A percentile compares a stretch with the other conserved stretches of the same genome.
Evolutionary conservation across 2,113 vertebrate genomes (phyloP).

Genomic region (Thermophis baileyi): DNA sequence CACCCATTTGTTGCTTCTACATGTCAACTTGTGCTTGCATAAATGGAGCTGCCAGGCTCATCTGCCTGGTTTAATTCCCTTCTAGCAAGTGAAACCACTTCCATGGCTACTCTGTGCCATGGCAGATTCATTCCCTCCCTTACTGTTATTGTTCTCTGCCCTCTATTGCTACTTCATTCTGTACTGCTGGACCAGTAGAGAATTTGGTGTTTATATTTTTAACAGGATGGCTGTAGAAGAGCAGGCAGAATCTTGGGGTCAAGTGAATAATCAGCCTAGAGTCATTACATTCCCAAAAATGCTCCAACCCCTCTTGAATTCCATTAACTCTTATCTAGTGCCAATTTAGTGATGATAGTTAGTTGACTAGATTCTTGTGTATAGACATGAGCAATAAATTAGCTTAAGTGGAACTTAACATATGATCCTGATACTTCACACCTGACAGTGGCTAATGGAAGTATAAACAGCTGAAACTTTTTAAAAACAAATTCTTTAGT

Average conservation of each 20-base stretch:
- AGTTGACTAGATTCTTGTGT: too few species aligned
- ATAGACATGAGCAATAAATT: too few species aligned
- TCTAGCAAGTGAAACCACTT: not conserved
- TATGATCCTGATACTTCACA: too few species aligned
- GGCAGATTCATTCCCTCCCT: not conserved
- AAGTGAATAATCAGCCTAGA: too few species aligned
- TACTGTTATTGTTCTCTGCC: not conserved
- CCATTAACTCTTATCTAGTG: too few species aligned
- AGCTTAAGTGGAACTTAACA: too few species aligned
- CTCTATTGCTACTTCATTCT: not conserved
- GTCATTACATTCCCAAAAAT: too few species aligned
- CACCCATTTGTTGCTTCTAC: not conserved
- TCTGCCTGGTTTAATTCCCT: not conserved
- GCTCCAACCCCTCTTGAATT: too few species aligned
- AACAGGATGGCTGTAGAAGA: not conserved
- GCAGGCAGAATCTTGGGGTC: too few species aligned
- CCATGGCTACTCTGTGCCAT: not conserved
- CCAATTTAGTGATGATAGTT: too few species aligned
- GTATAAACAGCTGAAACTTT: not conserved
- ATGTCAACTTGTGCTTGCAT: not conserved
- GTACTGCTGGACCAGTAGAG: not conserved
- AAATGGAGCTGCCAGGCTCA: not conserved
- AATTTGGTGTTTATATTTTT: not conserved
- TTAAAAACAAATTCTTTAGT: not conserved
- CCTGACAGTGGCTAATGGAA: not conserved